Conservation (phyloP, 2,888 invertebrate species). For the Drosophila paramelanica region DNA sequence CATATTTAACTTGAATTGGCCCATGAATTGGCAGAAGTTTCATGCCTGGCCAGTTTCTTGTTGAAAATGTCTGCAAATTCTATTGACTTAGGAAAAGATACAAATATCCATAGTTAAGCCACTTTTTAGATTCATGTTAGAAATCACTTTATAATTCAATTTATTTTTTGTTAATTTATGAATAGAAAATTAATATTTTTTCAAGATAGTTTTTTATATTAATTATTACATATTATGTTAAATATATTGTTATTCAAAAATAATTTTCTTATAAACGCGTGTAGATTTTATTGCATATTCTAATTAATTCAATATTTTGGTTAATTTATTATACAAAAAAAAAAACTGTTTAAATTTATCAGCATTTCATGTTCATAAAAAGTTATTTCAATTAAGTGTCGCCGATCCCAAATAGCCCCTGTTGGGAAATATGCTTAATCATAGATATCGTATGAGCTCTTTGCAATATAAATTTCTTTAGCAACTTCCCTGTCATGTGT, state of each 20-base stretch:
- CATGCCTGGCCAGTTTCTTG: constrained; percentile 16
- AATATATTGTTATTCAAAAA: no score
- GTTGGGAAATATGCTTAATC: constrained; percentile 7
- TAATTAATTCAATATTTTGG: background rate
- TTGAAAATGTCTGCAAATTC: constrained; percentile 2
- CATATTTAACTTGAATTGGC: constrained; percentile 62
- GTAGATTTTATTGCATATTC: background rate
- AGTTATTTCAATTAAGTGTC: no score
- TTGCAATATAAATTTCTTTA: constrained; percentile 1
- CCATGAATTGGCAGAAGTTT: constrained; percentile 45
- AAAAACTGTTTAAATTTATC: no score
- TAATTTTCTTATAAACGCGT: no score
- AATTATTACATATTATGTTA: no score
- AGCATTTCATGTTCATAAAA: no score
- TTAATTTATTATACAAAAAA: no score
- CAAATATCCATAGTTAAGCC: background rate
- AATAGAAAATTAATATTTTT: no score
- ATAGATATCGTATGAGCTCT: constrained; percentile 12
- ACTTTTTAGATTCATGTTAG: no score
- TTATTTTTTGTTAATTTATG: no score
- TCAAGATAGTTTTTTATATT: no score
- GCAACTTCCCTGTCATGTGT: constrained; percentile 5
- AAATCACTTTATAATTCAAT: no score
- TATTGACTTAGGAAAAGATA: background rate
- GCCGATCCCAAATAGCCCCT: background rate